Evolutionary conservation across 1,140 invertebrate genomes (phyloP), one percentile per base, ranked within the genome.

Genomic region (Samia ricini): DNA sequence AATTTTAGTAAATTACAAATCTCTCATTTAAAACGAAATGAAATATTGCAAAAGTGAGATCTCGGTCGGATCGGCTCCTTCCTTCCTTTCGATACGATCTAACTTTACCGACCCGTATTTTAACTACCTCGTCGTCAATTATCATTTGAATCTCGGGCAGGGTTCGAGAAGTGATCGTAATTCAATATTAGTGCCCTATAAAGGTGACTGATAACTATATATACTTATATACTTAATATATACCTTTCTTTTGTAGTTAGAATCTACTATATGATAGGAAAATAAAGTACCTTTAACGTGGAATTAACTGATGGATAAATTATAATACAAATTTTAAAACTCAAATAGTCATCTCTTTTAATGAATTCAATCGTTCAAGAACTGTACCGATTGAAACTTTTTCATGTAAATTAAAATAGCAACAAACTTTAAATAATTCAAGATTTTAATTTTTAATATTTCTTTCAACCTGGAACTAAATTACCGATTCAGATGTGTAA

Each of bases 171-270:
- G 36, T 57, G 73, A 76, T 64, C 81, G 63, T 83, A 81, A 79
- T 67, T 85, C 78, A 83, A 79, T 78, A 79, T 83, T 83, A 85
- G 74, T 81, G 79, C 64, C 78, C 79, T 76, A 85, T 83, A 85
- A 85, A 83, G 75, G 79, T 82, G 79, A 83, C 66, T 74, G 75
- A 85, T 85, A 81, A 74, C 80, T 76, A 64, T 60, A 66, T 76
- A 79, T 77, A 69, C 68, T 24, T 51, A 21, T n/a, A n/a, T n/a
- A n/a, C n/a, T n/a, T n/a, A n/a, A n/a, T n/a, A n/a, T n/a, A 36
- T 22, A 48, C 61, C 59, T 57, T 61, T 68, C 63, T 60, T 71
- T 69, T 65, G 64, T 71, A 64, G 60, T 69, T 68, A 50, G 58
- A 60, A 64, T 60, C 56, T 65, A 22, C n/a, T 49, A 56, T 65